Percentiles rank a stretch among this genome's conserved stretches.
Conservation (phyloP, 2,797 vertebrate species). For the Sebastes vulpes region DNA sequence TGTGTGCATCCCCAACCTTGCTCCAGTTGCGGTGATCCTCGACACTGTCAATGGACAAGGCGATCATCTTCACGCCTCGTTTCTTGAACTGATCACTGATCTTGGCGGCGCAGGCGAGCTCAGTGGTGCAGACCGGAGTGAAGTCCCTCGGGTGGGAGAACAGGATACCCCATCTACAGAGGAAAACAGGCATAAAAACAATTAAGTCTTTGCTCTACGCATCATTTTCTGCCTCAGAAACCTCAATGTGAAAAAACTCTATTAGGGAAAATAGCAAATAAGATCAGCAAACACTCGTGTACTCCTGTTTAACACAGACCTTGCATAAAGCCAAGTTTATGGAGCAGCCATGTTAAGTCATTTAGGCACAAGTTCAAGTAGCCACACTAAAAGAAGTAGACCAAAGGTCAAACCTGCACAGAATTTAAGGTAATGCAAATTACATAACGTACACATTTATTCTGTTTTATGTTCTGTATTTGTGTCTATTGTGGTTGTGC, state of each 20-base stretch:
- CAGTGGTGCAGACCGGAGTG: constrained; percentile 97
- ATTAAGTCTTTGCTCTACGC: neutral
- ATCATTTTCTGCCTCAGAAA: neutral
- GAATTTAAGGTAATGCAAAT: neutral
- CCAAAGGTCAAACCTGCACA: neutral
- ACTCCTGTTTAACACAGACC: too few relatives aligned
- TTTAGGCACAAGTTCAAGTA: neutral
- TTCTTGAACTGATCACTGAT: constrained; percentile 91
- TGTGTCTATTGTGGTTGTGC: neutral
- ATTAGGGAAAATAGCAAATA: neutral
- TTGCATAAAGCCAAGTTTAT: neutral
- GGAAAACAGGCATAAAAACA: neutral
- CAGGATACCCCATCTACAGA: constrained; percentile 94
- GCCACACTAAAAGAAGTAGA: neutral
- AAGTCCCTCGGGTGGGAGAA: constrained; percentile 97
- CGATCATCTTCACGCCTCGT: constrained; percentile 94
- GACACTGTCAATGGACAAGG: constrained; percentile 94
- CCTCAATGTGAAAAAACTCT: neutral
- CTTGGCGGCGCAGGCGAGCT: constrained; percentile 91
- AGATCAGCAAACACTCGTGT: too few relatives aligned
- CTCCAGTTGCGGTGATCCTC: constrained; percentile 94
- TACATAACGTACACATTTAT: neutral
- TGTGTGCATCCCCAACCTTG: constrained; percentile 84
- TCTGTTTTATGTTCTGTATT: neutral
- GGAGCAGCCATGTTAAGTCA: neutral